Conservation (phyloP, 2,113 vertebrate genomes). For the Antennarius striatus region DNA sequence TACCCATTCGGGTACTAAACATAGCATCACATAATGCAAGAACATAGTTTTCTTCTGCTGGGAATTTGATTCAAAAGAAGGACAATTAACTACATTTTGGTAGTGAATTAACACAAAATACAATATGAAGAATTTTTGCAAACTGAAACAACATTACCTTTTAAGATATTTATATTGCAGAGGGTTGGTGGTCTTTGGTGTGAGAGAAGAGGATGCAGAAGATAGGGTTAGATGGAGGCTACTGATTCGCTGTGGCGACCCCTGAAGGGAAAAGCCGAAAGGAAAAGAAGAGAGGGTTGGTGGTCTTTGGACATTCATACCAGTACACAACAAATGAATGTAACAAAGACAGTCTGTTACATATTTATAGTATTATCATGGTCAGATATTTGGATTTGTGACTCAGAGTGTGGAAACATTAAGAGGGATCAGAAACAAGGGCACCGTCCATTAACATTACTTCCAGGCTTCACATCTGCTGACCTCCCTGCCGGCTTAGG, state of each 20-base stretch:
- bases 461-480: conserved; percentile 31
- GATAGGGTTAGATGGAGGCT: no score
- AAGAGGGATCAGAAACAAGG: conserved; percentile 40
- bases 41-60: conserved; percentile 3
- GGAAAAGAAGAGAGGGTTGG: not conserved
- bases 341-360: conserved; percentile 8
- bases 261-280: no score
- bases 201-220: no score
- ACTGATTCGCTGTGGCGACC: no score
- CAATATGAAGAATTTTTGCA: conserved; percentile 32
- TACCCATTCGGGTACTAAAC: conserved; percentile 9
- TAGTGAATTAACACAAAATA: conserved; percentile 29
- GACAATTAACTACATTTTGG: conserved; percentile 26
- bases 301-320: not conserved
- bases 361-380: not conserved
- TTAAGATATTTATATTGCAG: conserved; percentile 19
- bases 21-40: conserved; percentile 31
- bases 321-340: not conserved
- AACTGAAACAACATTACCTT: conserved; percentile 4
- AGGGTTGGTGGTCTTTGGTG: not conserved
- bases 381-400: conserved; percentile 32
- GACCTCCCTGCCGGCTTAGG: conserved; percentile 3
- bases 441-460: conserved; percentile 49
- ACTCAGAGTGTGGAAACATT: conserved; percentile 17
- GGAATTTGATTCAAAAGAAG: conserved; percentile 9